Evolutionary conservation across 2,797 vertebrate genomes (phyloP), one percentile per base, ranked within the genome.

Genomic region (Enteromius mattozi): DNA sequence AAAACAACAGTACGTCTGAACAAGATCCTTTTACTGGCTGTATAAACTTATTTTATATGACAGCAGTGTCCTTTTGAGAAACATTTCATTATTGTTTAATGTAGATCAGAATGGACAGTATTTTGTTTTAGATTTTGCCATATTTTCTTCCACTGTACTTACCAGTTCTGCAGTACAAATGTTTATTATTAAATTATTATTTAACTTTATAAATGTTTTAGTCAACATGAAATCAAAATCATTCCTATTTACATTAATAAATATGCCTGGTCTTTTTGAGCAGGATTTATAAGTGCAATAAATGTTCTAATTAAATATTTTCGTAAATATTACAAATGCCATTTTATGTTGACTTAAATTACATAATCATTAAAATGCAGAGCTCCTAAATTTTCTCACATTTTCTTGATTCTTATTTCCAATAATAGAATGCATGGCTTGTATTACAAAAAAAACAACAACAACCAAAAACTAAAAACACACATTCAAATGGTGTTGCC

Each of bases 371-470:
- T 17, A 3, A n/a, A 76, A 54, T 72, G 2, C 6, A 24, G 54
- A 19, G 3, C 30, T 37, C 49, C 16, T 40, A 3, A 9, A 59
- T 59, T 24, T 42, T 19, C 40, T 42, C 24, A 33, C 8, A 47
- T 61, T 35, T 30, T 27, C 19, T 16, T 13, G 2, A 21, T 40
- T 68, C 42, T 37, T 68, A 84, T 75, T 83, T 69, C 80, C 30
- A 81, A 35, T 71, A 85, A 78, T n/a, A 21, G 37, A 51, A 78
- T 72, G 30, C 37, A 37, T 85, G 81, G 87, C 83, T 85, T 83
- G 85, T 63, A 74, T 88, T 80, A 40, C 66, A 3, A 13, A 3
- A 54, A 27, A 82, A 10, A 37, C 37, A 37, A 37, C 37, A 16
- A 16, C 14, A 49, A 49, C 16, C 16, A 16, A 16, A 49, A 16